Evolutionary conservation across 2,113 vertebrate species (phyloP).

Genomic region (Zapus hudsonius): DNA sequence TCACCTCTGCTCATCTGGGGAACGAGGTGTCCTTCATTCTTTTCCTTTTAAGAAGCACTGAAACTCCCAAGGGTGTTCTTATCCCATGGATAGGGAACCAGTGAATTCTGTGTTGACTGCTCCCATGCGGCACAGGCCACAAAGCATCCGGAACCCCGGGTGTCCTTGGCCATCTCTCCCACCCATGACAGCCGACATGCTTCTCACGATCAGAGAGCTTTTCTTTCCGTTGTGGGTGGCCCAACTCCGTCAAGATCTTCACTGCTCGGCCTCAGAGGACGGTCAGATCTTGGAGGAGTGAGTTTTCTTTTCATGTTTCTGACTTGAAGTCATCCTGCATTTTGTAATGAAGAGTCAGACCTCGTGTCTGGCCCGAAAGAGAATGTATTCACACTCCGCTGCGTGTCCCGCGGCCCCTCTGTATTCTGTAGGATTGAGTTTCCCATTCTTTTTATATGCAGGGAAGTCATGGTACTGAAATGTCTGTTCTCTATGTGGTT

Average conservation of each 20-base stretch:
- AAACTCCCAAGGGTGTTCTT: constrained; percentile 75
- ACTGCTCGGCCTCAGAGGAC: constrained; percentile 43
- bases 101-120: constrained; percentile 64
- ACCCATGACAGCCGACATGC: not conserved
- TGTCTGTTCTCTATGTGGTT: constrained; percentile 42
- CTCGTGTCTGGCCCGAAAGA: constrained; percentile 49
- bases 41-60: constrained; percentile 83
- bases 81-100: constrained; percentile 79
- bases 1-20: constrained; percentile 24
- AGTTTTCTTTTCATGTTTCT: constrained; percentile 28
- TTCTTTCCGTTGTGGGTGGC: constrained; percentile 62
- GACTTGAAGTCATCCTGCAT: constrained; percentile 73
- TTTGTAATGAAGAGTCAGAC: constrained; percentile 57
- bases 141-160: not conserved
- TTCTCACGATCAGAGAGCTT: constrained; percentile 7
- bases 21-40: not conserved
- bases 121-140: not conserved
- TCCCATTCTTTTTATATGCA: constrained; percentile 28
- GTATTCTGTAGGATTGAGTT: not conserved
- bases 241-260: constrained; percentile 53
- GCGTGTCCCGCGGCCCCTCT: constrained; percentile 32
- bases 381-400: constrained; percentile 29
- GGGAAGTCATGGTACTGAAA: constrained; percentile 54
- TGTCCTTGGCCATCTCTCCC: not conserved
- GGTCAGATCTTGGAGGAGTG: not conserved